Evolutionary conservation across 1,140 invertebrate species (phyloP).

Genomic region (Chelonus insularis): DNA sequence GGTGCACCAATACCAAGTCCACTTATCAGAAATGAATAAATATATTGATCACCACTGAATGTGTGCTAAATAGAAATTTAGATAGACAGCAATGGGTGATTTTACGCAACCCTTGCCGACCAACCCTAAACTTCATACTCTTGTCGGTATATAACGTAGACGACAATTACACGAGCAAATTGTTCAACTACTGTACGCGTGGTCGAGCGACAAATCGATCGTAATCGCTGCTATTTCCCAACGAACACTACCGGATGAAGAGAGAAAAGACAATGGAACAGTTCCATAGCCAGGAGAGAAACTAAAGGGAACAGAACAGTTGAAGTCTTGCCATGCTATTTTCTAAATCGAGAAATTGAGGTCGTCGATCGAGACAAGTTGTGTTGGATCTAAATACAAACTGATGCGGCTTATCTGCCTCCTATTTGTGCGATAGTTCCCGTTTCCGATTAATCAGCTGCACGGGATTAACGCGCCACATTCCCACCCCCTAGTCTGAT

Average conservation of each 20-base stretch:
- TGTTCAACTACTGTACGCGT: conserved; percentile 14
- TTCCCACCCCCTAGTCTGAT: conserved; percentile 27
- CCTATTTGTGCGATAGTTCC: conserved; percentile 56
- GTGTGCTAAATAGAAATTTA: neutral
- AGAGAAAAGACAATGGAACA: neutral
- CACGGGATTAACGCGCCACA: conserved; percentile 50
- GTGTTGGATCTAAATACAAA: conserved; percentile 44
- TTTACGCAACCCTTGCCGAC: neutral
- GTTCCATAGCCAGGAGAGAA: no score
- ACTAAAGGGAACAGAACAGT: neutral
- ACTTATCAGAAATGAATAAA: neutral
- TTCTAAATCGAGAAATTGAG: conserved; percentile 44
- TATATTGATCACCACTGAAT: neutral
- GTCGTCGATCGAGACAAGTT: conserved; percentile 44
- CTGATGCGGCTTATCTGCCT: conserved; percentile 51
- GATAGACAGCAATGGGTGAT: neutral
- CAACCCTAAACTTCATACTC: neutral
- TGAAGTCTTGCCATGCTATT: conserved; percentile 35
- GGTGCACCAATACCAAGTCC: no score
- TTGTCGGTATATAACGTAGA: neutral
- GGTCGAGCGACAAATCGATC: conserved; percentile 31
- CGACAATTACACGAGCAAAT: conserved; percentile 16
- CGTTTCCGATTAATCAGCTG: conserved; percentile 56
- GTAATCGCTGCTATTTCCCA: conserved; percentile 16
- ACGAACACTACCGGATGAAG: neutral